phyloP scores from a whole-genome alignment of 2,888 invertebrate genomes.

The Xiphydria camelus region DNA sequence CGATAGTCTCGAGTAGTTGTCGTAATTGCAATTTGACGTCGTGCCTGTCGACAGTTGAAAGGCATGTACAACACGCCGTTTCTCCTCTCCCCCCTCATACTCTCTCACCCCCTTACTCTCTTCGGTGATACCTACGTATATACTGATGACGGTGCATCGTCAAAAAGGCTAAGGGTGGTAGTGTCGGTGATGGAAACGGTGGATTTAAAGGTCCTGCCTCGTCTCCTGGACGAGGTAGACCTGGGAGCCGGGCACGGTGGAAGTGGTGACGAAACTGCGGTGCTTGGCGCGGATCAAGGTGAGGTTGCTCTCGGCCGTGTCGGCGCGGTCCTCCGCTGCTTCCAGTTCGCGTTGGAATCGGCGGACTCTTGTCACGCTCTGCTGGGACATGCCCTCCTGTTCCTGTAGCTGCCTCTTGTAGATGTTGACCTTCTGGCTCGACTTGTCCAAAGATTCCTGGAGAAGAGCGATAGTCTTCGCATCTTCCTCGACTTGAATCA shows the following conservation, averaged over 20 bases:
- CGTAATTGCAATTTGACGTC: background rate
- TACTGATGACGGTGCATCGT: background rate
- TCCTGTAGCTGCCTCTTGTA: conserved; percentile 96
- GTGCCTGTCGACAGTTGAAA: conserved; percentile 3
- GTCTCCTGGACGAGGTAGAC: conserved; percentile 89
- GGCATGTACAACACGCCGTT: no score
- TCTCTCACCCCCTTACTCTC: no score
- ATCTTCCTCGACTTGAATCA: conserved; percentile 95
- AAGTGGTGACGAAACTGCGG: conserved; percentile 95
- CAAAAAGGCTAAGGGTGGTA: conserved; percentile 7
- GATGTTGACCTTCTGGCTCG: conserved; percentile 83
- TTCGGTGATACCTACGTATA: conserved; percentile 1
- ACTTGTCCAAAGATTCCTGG: conserved; percentile 88
- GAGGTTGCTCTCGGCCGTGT: conserved; percentile 91
- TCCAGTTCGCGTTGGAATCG: conserved; percentile 98
- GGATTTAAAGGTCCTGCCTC: conserved; percentile 59
- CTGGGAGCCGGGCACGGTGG: conserved; percentile 88
- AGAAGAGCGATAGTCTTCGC: conserved; percentile 92
- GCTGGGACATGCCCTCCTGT: conserved; percentile 90
- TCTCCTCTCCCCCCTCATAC: no score
- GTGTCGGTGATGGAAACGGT: conserved; percentile 15
- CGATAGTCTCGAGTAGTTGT: background rate
- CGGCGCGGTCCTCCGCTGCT: conserved; percentile 96
- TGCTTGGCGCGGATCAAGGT: conserved; percentile 96
- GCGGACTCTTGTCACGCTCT: conserved; percentile 92